Conservation (phyloP, 2,888 invertebrate species). For the Mythimna loreyi region DNA sequence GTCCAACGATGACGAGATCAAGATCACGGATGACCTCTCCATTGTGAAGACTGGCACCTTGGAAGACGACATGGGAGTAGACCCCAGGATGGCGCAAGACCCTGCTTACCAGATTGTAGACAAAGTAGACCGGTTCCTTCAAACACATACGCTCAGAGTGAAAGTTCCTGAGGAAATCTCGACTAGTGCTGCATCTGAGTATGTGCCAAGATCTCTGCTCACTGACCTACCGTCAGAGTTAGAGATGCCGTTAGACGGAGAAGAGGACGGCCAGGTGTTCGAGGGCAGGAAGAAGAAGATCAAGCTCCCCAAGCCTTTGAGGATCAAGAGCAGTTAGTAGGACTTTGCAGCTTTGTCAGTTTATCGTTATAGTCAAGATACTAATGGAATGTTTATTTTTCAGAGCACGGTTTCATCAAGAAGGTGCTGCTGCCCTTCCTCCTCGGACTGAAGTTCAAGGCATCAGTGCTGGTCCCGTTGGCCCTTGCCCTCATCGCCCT, state of each 20-base stretch:
- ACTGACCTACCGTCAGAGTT: conserved; percentile 92
- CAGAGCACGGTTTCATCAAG: conserved; percentile 95
- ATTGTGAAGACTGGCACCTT: conserved; percentile 92
- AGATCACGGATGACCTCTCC: conserved; percentile 94
- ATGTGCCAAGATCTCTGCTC: conserved; percentile 92
- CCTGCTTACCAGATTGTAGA: conserved; percentile 92
- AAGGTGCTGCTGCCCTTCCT: conserved; percentile 96
- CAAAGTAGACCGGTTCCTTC: conserved; percentile 94
- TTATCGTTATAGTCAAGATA: conserved; percentile 28
- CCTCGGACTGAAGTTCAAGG: conserved; percentile 96
- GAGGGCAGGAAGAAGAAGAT: conserved; percentile 89
- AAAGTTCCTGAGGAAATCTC: conserved; percentile 93
- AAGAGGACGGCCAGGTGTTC: conserved; percentile 84
- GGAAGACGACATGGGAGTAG: conserved; percentile 79
- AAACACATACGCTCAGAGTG: conserved; percentile 94
- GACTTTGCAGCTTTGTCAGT: conserved; percentile 18
- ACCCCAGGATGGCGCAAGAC: conserved; percentile 89
- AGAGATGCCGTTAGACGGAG: conserved; percentile 93
- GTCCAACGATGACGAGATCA: conserved; percentile 92
- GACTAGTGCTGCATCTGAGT: conserved; percentile 90
- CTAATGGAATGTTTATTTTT: conserved; percentile 69
- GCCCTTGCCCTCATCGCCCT: conserved; percentile 95
- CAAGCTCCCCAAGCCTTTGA: conserved; percentile 88
- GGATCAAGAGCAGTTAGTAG: conserved; percentile 87
- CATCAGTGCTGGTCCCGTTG: conserved; percentile 95